Evolutionary conservation across 2,888 invertebrate genomes (phyloP).

Genomic region (Noctua janthina): DNA sequence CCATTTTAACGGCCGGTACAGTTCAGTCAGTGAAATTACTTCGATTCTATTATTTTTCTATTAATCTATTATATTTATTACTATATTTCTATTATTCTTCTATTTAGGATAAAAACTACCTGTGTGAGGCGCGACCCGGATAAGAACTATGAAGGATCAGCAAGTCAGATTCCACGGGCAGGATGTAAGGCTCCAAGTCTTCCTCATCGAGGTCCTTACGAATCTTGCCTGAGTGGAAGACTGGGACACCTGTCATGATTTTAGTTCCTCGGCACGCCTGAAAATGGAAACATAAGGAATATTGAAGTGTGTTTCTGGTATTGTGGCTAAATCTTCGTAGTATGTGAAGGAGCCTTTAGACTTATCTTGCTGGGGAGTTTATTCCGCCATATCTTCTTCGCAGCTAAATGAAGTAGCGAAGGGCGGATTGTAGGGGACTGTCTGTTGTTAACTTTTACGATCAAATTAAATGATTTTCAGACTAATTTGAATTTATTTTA

Average conservation of each 20-base stretch:
- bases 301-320: background rate
- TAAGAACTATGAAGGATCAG: constrained; percentile 84
- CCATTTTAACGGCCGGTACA: background rate
- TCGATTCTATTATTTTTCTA: too few relatives aligned
- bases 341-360: background rate
- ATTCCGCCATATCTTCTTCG: too few relatives aligned
- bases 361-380: background rate
- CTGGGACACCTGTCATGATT: constrained; percentile 70
- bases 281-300: constrained; percentile 60
- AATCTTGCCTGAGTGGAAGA: constrained; percentile 67
- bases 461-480: too few relatives aligned
- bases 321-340: background rate
- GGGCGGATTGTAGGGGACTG: too few relatives aligned
- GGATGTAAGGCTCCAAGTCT: constrained; percentile 78
- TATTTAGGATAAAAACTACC: constrained; percentile 67
- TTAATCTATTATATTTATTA: too few relatives aligned
- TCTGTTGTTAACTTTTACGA: too few relatives aligned
- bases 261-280: constrained; percentile 83
- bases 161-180: constrained; percentile 83
- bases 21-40: background rate
- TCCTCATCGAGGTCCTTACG: constrained; percentile 76
- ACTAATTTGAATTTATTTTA: too few relatives aligned
- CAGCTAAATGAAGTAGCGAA: too few relatives aligned
- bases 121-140: constrained; percentile 79
- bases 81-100: too few relatives aligned